phyloP scores from a whole-genome alignment of 64 coral and sea anemone species.

The Stylophora pistillata region DNA sequence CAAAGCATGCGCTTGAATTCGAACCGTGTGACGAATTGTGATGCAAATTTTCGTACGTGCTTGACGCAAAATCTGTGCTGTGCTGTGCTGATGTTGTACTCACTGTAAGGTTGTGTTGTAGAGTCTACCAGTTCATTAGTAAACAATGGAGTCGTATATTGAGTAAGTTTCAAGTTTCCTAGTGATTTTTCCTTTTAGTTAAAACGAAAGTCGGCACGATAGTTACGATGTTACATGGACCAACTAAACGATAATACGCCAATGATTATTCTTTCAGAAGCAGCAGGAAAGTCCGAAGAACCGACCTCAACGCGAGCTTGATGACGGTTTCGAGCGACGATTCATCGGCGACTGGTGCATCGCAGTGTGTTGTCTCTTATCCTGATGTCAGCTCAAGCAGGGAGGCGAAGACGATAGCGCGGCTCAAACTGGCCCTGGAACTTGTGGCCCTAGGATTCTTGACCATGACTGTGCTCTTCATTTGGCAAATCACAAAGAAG shows the following conservation, averaged over 20 bases:
- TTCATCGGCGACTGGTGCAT: neutral
- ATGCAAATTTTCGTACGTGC: neutral
- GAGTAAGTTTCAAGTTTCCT: neutral
- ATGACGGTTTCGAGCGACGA: neutral
- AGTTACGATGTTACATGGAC: neutral
- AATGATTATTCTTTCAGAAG: slow-evolving; percentile 9
- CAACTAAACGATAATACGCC: neutral
- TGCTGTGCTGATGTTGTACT: neutral
- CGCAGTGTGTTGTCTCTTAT: slow-evolving; percentile 33
- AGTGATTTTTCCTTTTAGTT: neutral
- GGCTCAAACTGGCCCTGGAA: slow-evolving; percentile 60
- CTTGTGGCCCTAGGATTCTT: slow-evolving; percentile 41
- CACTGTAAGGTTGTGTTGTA: neutral
- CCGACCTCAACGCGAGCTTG: neutral
- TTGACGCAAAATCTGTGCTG: neutral
- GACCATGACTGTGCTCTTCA: slow-evolving; percentile 64
- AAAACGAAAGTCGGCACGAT: neutral
- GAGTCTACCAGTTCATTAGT: neutral
- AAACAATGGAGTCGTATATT: neutral
- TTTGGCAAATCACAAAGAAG: slow-evolving; percentile 59
- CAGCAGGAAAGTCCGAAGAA: neutral
- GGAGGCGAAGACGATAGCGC: slow-evolving; percentile 53
- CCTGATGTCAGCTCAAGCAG: slow-evolving; percentile 11
- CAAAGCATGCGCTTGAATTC: neutral
- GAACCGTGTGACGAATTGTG: neutral